phyloP scores from a whole-genome alignment of 2,113 vertebrate genomes.

The Oreochromis aureus region DNA sequence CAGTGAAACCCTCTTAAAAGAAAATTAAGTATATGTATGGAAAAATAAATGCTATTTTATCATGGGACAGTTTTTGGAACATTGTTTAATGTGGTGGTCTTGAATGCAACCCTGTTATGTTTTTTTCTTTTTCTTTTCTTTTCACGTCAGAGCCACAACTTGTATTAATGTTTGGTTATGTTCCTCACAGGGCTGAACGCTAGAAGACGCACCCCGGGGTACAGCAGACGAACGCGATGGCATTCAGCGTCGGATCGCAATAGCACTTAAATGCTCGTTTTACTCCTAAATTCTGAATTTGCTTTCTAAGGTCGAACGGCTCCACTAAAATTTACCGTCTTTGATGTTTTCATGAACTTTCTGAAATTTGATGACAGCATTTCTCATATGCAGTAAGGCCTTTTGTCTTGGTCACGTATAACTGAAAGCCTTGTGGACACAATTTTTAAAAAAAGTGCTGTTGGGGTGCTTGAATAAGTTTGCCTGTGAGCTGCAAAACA shows the following conservation, averaged over 20 bases:
- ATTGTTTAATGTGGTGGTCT: constrained; percentile 52
- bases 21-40: constrained; percentile 53
- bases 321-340: constrained; percentile 39
- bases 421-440: constrained; percentile 40
- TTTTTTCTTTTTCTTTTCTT: background rate
- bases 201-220: constrained; percentile 5
- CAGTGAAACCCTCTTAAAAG: constrained; percentile 44
- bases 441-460: constrained; percentile 36
- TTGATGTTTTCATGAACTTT: constrained; percentile 49
- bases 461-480: constrained; percentile 33
- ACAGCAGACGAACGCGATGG: background rate
- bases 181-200: constrained; percentile 27
- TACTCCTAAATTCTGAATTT: constrained; percentile 18
- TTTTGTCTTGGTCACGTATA: constrained; percentile 31
- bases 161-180: constrained; percentile 26
- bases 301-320: constrained; percentile 27
- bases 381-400: constrained; percentile 58
- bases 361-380: constrained; percentile 45
- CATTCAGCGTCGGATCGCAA: constrained; percentile 28
- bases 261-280: constrained; percentile 31
- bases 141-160: constrained; percentile 21
- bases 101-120: constrained; percentile 45
- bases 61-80: constrained; percentile 57
- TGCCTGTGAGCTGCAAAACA: constrained; percentile 35
- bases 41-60: constrained; percentile 67